phyloP scores from a whole-genome alignment of 2,113 vertebrate genomes.

The Microtus richardsoni region DNA sequence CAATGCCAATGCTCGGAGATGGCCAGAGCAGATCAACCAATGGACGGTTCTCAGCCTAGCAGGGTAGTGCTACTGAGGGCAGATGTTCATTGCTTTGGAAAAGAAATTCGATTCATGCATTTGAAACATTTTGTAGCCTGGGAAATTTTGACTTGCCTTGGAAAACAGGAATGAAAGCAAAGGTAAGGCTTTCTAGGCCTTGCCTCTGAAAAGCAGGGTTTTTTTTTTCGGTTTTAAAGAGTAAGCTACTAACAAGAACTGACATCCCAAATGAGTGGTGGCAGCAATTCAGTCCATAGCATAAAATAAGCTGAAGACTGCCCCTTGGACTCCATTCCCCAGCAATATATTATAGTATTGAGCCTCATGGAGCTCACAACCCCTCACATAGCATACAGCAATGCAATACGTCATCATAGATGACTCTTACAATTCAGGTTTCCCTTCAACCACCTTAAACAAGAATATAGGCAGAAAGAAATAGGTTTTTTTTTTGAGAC shows the following conservation, averaged over 20 bases:
- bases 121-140: neutral
- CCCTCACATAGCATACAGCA: neutral
- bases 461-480: neutral
- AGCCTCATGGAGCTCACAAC: neutral
- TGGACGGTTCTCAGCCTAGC: neutral
- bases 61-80: neutral
- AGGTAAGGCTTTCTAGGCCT: neutral
- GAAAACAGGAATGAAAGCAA: conserved; percentile 49
- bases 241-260: conserved; percentile 11
- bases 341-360: neutral
- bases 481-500: neutral
- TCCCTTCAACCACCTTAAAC: neutral
- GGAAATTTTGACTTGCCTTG: conserved; percentile 4
- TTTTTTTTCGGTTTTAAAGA: neutral
- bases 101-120: neutral
- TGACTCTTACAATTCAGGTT: neutral
- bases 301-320: conserved; percentile 3
- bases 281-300: neutral
- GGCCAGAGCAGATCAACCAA: neutral
- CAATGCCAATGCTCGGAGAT: neutral
- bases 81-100: neutral
- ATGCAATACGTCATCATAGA: neutral
- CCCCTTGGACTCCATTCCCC: neutral
- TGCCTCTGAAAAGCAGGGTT: neutral
- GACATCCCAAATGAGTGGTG: conserved; percentile 35